Evolutionary conservation across 2,888 invertebrate genomes (phyloP).

Genomic region (Gibbula magus): DNA sequence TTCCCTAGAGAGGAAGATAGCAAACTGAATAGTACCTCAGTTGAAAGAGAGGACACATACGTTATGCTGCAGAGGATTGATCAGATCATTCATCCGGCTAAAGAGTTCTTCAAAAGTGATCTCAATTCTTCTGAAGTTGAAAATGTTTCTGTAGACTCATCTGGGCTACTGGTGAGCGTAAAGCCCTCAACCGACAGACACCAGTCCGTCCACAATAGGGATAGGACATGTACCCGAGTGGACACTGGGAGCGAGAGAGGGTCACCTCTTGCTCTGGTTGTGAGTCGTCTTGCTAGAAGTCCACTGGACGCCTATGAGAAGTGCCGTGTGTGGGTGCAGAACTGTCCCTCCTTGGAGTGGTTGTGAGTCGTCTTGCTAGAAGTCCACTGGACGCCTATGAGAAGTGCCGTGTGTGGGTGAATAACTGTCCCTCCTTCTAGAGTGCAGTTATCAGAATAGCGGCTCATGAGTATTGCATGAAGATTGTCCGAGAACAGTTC

Average conservation of each 20-base stretch:
- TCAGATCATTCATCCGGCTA: conserved; percentile 31
- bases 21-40: background rate
- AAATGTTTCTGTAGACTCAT: background rate
- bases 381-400: conserved; percentile 4
- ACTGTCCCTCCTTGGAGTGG: background rate
- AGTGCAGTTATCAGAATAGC: no score
- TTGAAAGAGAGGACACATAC: conserved; percentile 34
- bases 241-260: background rate
- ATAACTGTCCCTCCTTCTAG: background rate
- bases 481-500: no score
- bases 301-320: conserved; percentile 16
- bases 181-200: background rate
- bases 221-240: background rate
- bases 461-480: no score
- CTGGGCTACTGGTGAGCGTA: background rate
- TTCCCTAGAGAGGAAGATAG: background rate
- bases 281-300: background rate
- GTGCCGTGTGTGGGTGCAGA: conserved; percentile 24
- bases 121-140: conserved; percentile 29
- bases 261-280: background rate
- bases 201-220: background rate
- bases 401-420: conserved; percentile 25
- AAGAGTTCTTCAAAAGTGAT: conserved; percentile 27
- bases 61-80: conserved; percentile 35
- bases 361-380: background rate